Conservation (phyloP, 1,140 invertebrate genomes). For the Drosophila sechellia region DNA sequence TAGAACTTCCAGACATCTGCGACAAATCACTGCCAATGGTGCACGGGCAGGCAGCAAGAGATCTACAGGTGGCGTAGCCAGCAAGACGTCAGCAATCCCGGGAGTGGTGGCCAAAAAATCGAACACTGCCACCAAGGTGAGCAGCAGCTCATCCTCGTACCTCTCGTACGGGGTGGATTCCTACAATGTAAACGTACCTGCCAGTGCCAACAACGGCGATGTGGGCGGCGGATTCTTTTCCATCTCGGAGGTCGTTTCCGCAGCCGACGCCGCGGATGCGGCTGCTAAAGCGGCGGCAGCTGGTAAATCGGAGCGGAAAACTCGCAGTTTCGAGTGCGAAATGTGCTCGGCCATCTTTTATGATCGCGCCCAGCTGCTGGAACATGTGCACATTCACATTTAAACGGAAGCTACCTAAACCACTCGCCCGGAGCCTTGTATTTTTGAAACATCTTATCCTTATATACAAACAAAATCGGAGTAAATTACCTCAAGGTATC, state of each 20-base stretch:
- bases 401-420: constrained; percentile 84
- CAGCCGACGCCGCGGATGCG: constrained; percentile 69
- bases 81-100: constrained; percentile 12
- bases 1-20: constrained; percentile 62
- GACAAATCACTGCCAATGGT: constrained; percentile 51
- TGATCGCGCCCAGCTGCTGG: constrained; percentile 89
- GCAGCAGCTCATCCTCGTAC: constrained; percentile 55
- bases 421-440: constrained; percentile 39
- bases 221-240: constrained; percentile 74
- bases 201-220: constrained; percentile 53
- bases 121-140: constrained; percentile 13
- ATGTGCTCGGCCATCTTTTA: constrained; percentile 92
- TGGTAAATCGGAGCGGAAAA: constrained; percentile 60
- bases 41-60: constrained; percentile 38
- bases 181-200: constrained; percentile 57
- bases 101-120: constrained; percentile 34
- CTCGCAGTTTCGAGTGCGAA: constrained; percentile 88
- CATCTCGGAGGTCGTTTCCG: constrained; percentile 75
- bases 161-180: constrained; percentile 65
- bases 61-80: not conserved
- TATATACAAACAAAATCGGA: constrained; percentile 22
- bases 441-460: constrained; percentile 56
- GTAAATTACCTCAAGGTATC: constrained; percentile 46
- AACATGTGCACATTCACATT: constrained; percentile 92
- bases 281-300: constrained; percentile 63